phyloP scores from a whole-genome alignment of 1,140 invertebrate species.

The Panagrolaimus sp. region DNA sequence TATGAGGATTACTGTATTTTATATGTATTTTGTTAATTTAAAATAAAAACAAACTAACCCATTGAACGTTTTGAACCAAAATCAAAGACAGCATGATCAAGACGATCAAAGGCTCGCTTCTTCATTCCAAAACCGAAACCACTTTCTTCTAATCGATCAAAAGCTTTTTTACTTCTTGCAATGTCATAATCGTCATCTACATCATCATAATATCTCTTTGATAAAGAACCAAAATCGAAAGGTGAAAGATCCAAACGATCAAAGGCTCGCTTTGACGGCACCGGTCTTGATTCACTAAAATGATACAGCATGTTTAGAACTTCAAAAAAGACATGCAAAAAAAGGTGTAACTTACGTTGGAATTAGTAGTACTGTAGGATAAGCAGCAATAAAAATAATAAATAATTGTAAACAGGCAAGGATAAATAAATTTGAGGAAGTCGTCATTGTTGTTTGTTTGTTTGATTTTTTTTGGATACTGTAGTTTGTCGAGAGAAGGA shows the following conservation, averaged over 20 bases:
- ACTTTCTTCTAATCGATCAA: slow-evolving; percentile 1
- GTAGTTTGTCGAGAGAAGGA: too few species aligned
- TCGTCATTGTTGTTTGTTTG: too few species aligned
- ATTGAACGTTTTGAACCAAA: background rate
- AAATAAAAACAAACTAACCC: slow-evolving; percentile 1
- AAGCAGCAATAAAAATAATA: too few species aligned
- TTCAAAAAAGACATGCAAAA: too few species aligned
- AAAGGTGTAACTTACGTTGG: too few species aligned
- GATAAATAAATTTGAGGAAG: too few species aligned
- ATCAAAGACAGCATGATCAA: slow-evolving; percentile 3
- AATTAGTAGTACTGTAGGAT: too few species aligned
- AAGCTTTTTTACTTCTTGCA: slow-evolving; percentile 2
- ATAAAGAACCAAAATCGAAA: background rate
- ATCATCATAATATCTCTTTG: background rate
- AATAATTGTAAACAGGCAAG: too few species aligned
- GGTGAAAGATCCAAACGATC: background rate
- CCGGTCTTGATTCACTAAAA: background rate
- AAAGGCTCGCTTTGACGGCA: slow-evolving; percentile 9
- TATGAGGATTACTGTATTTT: background rate
- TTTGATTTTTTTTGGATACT: too few species aligned
- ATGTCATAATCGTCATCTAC: background rate
- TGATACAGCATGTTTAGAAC: too few species aligned
- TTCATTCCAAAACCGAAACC: background rate
- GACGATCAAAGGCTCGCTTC: slow-evolving; percentile 4
- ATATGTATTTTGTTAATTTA: background rate